A percentile compares a stretch with the other conserved stretches of the same genome.
These are phyloP conservation scores for Loxodonta africana DNA, from an alignment of 2,113 vertebrate genomes.

Conservation along the genomic window DNA sequence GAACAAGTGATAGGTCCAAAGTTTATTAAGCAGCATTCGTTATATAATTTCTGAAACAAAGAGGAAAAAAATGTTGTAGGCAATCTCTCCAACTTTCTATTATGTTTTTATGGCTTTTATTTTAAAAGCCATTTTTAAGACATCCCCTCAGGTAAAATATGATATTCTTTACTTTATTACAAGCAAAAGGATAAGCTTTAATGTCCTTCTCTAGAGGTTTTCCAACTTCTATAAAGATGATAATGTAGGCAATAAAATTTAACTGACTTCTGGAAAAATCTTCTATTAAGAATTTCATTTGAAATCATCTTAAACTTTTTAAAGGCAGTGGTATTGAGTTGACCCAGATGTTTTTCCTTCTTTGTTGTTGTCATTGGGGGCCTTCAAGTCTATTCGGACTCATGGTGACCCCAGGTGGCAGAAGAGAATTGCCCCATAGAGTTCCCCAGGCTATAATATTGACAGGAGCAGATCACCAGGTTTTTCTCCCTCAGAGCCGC, in stretches of 20 bases:
- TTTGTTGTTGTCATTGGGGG: too few species aligned
- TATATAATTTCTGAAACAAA: background rate
- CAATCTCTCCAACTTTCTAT: background rate
- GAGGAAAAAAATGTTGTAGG: background rate
- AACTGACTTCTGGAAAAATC: slow-evolving; percentile 18
- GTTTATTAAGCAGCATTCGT: background rate
- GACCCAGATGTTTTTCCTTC: background rate
- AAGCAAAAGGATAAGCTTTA: slow-evolving; percentile 47
- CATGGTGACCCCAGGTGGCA: too few species aligned
- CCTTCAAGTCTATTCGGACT: too few species aligned
- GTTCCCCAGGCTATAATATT: too few species aligned
- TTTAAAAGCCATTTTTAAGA: slow-evolving; percentile 53
- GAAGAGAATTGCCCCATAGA: too few species aligned
- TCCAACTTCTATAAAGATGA: slow-evolving; percentile 11
- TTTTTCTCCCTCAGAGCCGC: too few species aligned
- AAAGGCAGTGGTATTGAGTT: background rate
- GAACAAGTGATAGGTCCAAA: background rate
- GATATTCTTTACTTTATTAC: slow-evolving; percentile 53
- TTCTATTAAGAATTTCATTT: background rate
- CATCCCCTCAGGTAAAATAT: slow-evolving; percentile 21
- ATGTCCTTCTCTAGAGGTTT: slow-evolving; percentile 15
- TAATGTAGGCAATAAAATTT: slow-evolving; percentile 58
- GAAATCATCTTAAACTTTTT: background rate
- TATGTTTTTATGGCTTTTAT: slow-evolving; percentile 41
- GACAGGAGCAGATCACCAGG: too few species aligned